These are phyloP conservation scores for Ceyx melanurus DNA, from an alignment of 2,113 vertebrate genomes.

Conservation along the genomic window DNA sequence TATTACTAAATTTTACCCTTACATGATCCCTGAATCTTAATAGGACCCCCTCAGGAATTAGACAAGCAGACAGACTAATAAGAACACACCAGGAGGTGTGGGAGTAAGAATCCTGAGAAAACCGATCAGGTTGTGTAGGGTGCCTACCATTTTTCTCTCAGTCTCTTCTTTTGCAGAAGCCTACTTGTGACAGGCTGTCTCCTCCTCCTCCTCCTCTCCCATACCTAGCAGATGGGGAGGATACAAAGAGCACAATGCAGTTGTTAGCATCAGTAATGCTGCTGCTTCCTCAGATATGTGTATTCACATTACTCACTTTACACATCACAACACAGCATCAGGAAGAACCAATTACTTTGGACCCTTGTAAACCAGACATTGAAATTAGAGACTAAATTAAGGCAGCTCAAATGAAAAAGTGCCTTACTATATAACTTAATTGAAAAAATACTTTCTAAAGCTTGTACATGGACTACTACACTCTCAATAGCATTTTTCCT, in stretches of 20 bases:
- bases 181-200: not conserved
- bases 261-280: not conserved
- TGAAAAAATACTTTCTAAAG: not conserved
- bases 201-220: conserved; percentile 6
- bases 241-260: not conserved
- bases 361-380: not conserved
- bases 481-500: not conserved
- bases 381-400: not conserved
- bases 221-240: not conserved
- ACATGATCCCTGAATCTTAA: not conserved
- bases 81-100: not conserved
- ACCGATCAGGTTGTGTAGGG: not conserved
- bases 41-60: not conserved
- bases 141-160: not conserved
- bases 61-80: not conserved
- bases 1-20: not conserved
- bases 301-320: not conserved
- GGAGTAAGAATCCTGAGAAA: not conserved
- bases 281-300: not conserved
- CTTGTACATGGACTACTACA: not conserved
- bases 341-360: not conserved
- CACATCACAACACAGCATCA: not conserved
- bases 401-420: not conserved
- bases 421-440: not conserved
- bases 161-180: not conserved